These are phyloP conservation scores for Tautogolabrus adspersus DNA, from an alignment of 2,113 vertebrate species.

Conservation along the genomic window DNA sequence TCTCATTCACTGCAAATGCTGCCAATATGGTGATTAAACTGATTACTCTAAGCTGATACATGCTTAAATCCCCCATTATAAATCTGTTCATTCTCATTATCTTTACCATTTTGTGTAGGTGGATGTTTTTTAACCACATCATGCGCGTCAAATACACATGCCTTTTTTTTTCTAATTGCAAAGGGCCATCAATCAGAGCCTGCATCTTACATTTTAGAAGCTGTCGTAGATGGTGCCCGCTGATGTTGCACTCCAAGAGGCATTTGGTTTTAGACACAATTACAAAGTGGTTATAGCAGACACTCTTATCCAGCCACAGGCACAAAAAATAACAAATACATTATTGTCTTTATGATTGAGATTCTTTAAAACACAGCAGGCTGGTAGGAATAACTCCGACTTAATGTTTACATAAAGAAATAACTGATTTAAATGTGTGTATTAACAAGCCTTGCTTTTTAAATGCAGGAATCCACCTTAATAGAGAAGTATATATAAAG, in stretches of 20 bases:
- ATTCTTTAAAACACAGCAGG: not conserved
- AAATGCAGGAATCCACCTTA: not conserved
- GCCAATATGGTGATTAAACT: conserved; percentile 31
- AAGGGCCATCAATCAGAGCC: conserved; percentile 15
- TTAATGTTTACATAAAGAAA: conserved; percentile 19
- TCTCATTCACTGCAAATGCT: conserved; percentile 31
- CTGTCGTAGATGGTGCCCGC: not conserved
- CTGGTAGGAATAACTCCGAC: not conserved
- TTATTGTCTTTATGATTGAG: conserved; percentile 1
- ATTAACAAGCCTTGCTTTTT: not conserved
- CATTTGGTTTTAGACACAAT: not conserved
- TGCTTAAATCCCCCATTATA: conserved; percentile 20
- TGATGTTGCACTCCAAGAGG: conserved; percentile 11
- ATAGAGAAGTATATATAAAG: not conserved
- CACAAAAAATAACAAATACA: not conserved
- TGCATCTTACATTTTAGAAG: conserved; percentile 1
- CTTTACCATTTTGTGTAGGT: conserved; percentile 25
- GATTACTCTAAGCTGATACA: conserved; percentile 21
- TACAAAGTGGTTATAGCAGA: not conserved
- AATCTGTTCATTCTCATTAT: conserved; percentile 31
- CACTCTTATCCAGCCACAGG: not conserved
- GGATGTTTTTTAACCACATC: conserved; percentile 10
- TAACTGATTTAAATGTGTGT: not conserved
- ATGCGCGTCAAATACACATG: conserved; percentile 16
- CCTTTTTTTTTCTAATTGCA: not conserved